Base-by-base conservation (phyloP, 2,888 invertebrate species). In the Drosophila fungiperda region DNA sequence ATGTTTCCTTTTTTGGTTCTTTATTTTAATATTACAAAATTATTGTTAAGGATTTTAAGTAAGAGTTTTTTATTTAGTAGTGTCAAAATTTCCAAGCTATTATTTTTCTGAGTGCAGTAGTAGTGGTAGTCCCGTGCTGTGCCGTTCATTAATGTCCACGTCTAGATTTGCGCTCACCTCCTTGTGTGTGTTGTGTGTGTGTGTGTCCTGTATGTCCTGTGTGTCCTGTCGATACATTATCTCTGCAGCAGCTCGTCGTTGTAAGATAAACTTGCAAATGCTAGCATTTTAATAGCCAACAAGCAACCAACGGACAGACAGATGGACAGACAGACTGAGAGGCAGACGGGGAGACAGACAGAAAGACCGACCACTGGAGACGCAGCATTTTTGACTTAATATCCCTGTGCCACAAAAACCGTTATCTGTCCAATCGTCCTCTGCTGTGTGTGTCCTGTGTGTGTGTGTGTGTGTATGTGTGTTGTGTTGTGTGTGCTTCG, bases 251-350 rank as follows among this genome's bases (percentile, higher is more conserved):
- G 54, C 50, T 65, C 42, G 59, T 35, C 23, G 61, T 59, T 66
- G 52, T 63, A 52, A 81, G 90, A 90, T 90, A 85, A 91, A 90
- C 80, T 89, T 87, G 90, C 90, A 91, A 91, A 90, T 90, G 89
- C 76, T 73, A 84, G 83, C 87, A 91, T 90, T 90, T 89, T 89
- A 87, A 87, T 90, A 76, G 87, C 74, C 75, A 65, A 42, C 35
- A 62, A 55, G 55, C 69, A 59, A 58, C 29, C 66, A 65, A 59
- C 62, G 63, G 63, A 79, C 55, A 12, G 15, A 45, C 45, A 15
- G 7, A 20, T 0, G 11, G n/a, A 40, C 40, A 40, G 40, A 40
- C 17, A n/a, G 38, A 11, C 20, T 6, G 40, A 26, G 26, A 26
- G 26, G 26, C 26, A 26, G 26, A 26, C 26, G 26, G 26, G 26